Percentiles rank a stretch among this genome's conserved stretches.
These are phyloP conservation scores for Phalanger gymnotis DNA, from an alignment of 2,797 vertebrate genomes.

Conservation along the genomic window DNA sequence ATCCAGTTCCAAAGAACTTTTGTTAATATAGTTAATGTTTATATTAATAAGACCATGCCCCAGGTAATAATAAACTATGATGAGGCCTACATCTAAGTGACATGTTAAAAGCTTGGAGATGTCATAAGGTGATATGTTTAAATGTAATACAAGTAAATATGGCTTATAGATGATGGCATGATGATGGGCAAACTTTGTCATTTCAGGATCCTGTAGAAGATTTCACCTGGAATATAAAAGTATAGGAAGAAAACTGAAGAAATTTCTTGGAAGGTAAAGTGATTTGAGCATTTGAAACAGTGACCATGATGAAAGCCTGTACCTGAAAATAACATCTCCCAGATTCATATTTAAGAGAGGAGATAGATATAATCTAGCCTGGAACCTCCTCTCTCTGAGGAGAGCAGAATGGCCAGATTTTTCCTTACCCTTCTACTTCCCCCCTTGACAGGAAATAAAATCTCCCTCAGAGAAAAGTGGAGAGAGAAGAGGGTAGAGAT, in stretches of 20 bases:
- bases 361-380: neutral
- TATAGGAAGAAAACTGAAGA: slow-evolving; percentile 43
- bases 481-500: neutral
- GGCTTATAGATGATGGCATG: slow-evolving; percentile 74
- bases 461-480: neutral
- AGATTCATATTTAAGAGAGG: neutral
- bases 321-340: neutral
- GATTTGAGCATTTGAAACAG: neutral
- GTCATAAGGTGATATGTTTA: slow-evolving; percentile 74
- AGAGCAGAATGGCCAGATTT: neutral
- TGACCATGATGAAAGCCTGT: neutral
- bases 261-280: neutral
- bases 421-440: neutral
- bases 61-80: slow-evolving; percentile 75
- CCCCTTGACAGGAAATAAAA: neutral
- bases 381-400: neutral
- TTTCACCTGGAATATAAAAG: slow-evolving; percentile 60
- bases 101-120: slow-evolving; percentile 79
- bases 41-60: slow-evolving; percentile 70
- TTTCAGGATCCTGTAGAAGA: slow-evolving; percentile 35
- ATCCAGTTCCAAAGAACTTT: slow-evolving; percentile 60
- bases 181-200: slow-evolving; percentile 56
- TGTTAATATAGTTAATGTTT: slow-evolving; percentile 74
- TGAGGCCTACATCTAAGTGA: slow-evolving; percentile 76
- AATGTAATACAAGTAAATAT: slow-evolving; percentile 79